A percentile compares a stretch with the other conserved stretches of the same genome.
Evolutionary conservation across 2,113 vertebrate genomes (phyloP).

Genomic region (Telmatochromis brichardi): DNA sequence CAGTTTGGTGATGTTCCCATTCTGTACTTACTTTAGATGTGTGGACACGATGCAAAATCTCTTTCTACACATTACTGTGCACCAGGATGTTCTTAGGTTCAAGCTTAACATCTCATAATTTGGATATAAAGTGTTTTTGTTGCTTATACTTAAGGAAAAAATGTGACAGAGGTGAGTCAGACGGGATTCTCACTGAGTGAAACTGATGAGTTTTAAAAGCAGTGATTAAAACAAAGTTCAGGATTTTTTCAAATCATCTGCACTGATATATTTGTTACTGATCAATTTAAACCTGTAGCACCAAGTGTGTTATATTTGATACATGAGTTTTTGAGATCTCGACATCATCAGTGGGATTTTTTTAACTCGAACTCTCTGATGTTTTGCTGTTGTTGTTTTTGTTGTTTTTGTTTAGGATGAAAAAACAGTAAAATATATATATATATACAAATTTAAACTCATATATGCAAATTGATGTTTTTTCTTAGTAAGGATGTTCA

Average conservation of each 20-base stretch:
- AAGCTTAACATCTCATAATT: background rate
- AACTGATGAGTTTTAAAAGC: background rate
- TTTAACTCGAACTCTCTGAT: background rate
- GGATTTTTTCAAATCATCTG: background rate
- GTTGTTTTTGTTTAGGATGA: background rate
- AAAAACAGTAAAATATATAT: background rate
- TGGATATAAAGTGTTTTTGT: background rate
- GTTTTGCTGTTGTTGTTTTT: background rate
- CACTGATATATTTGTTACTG: background rate
- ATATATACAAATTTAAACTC: background rate
- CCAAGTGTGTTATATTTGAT: background rate
- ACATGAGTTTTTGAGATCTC: background rate
- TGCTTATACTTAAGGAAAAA: background rate
- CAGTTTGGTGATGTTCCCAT: background rate
- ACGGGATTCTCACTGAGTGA: background rate
- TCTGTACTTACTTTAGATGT: background rate
- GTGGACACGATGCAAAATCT: background rate
- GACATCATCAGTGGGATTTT: background rate
- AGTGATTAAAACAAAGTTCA: background rate
- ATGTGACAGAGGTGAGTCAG: background rate
- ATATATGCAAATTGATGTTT: background rate
- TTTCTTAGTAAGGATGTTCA: background rate
- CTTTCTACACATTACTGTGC: background rate
- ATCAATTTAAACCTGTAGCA: background rate
- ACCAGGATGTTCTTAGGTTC: background rate